A percentile compares a stretch with the other conserved stretches of the same genome.
phyloP scores from a whole-genome alignment of 2,797 vertebrate genomes.

The Coracias cyanogaster region DNA sequence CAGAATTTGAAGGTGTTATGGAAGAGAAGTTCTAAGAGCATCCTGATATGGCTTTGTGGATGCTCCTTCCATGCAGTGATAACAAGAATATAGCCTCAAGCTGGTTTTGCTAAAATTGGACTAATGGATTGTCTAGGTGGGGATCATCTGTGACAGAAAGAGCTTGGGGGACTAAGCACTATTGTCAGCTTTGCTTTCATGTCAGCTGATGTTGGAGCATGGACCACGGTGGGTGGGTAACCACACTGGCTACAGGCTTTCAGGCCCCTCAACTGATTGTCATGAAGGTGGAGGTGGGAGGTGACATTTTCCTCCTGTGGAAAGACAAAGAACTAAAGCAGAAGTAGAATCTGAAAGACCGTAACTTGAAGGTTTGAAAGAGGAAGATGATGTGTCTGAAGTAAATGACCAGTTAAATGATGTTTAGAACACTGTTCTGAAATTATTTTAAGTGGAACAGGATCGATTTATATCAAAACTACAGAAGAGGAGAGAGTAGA shows the following conservation, averaged over 20 bases:
- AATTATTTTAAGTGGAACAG: neutral
- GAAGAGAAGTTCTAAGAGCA: neutral
- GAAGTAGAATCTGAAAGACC: neutral
- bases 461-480: neutral
- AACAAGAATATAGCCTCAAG: neutral
- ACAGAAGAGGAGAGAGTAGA: neutral
- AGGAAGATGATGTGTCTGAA: neutral
- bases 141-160: neutral
- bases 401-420: neutral
- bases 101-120: neutral
- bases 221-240: neutral
- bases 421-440: neutral
- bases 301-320: neutral
- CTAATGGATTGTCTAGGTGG: neutral
- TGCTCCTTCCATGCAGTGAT: neutral
- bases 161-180: neutral
- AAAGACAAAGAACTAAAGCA: neutral
- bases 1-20: neutral
- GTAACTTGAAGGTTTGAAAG: neutral
- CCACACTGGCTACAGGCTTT: neutral
- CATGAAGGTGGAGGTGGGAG: neutral
- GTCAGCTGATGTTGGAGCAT: neutral
- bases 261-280: neutral
- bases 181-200: neutral
- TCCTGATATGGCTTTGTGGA: neutral